Base-by-base conservation (phyloP, 2,888 invertebrate genomes). In the Platerodrilus igneus region DNA sequence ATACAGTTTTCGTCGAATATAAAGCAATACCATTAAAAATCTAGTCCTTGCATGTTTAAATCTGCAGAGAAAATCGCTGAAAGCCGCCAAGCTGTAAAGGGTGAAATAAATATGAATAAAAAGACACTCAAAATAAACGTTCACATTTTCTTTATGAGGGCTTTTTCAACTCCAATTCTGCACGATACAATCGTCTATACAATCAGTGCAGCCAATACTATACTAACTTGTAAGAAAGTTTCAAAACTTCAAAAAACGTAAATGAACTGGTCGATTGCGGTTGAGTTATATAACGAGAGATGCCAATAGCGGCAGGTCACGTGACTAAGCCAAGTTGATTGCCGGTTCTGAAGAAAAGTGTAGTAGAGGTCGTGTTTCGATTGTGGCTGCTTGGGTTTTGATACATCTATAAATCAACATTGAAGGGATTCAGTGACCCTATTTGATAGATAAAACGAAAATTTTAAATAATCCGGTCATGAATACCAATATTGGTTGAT, bases 321-420 rank as follows among this genome's bases (percentile, higher is more conserved):
- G 36, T 45, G 45, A 37, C 45, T 45, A 41, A 45, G 41, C 45
- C 45, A 27, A 37, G 33, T 34, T 45, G 45, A 45, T 45, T 45
- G 41, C 45, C 34, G 41, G 40, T 41, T 41, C 34, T 19, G 20
- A 17, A 45, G 41, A 28, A 40, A 39, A 41, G 36, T 40, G 39
- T 45, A 45, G 37, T 33, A 33, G 40, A 40, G 39, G 40, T 40
- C 40, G 40, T 37, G 36, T 40, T 45, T 47, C 41, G 41, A 45
- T 44, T 47, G 49, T 45, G 46, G 49, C 39, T 20, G 41, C 37
- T 40, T 36, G 18, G 34, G 28, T 22, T 40, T 25, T 44, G 45
- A 47, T 47, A 47, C 49, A 42, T 47, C 40, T 45, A 49, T 49
- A 49, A 49, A 49, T 49, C 49, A 49, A 45, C 49, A 41, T 41